Base-by-base conservation (phyloP, 2,113 vertebrate genomes). In the Struthio camelus region DNA sequence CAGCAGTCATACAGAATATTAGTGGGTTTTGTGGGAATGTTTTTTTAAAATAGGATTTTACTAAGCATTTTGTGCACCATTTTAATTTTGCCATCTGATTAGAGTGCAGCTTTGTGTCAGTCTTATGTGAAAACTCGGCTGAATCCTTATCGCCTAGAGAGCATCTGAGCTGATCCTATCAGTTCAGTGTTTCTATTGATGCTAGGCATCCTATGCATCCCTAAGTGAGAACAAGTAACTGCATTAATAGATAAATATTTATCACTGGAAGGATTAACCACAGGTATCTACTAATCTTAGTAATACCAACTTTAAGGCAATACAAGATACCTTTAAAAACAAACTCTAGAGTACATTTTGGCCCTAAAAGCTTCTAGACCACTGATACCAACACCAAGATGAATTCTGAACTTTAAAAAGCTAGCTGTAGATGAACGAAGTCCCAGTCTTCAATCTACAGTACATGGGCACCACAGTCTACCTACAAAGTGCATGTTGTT, bases 81-180 rank as follows among this genome's bases (percentile, higher is more conserved):
- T 94, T 93, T 65, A 53, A 59, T 94, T 97, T 94, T 72, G 24
- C 59, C 13, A 40, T 91, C 80, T 87, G 48, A 92, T 90, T 85
- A 36, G 48, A 70, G 23, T 81, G 24, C 36, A 73, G 34, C 58
- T 85, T 91, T 88, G n/a, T 95, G 80, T 51, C 76, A 85, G 50
- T 73, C 59, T 91, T 84, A 40, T 20, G 6, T 82, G 59, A 93
- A 91, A 87, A 69, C 28, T 81, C 66, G 19, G 32, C 83, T 87
- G 75, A 95, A 87, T 85, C 16, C 30, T 82, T 91, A 89, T 85
- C 22, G 24, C 84, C 65, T 44, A 44, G 87, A 89, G 61, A 85
- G 14, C 42, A 61, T 87, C 88, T 90, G 73, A 90, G 64, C 42
- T 90, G 76, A 87, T 94, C 56, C 50, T 84, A 23, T 93, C 82